A percentile compares a stretch with the other conserved stretches of the same genome.
Conservation (phyloP, 2,888 invertebrate genomes). For the Sphaerolaimus hirsutus region DNA sequence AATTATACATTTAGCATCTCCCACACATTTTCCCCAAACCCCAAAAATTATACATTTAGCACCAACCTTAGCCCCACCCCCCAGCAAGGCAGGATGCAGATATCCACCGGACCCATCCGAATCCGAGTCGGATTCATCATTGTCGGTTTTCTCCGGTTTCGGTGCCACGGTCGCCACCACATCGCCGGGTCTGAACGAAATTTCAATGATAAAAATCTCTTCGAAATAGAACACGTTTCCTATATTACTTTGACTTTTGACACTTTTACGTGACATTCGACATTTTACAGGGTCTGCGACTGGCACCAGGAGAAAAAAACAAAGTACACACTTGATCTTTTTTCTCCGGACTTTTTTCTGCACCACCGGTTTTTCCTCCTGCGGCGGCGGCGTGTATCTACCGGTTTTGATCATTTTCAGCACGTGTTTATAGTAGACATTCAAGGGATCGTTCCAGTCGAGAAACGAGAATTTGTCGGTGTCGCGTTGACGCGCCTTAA, state of each 20-base stretch:
- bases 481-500: slow-evolving; percentile 68
- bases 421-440: slow-evolving; percentile 61
- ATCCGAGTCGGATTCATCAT: slow-evolving; percentile 13
- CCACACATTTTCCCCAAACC: too few relatives aligned
- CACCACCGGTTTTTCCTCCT: not conserved
- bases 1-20: too few relatives aligned
- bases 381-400: slow-evolving; percentile 17
- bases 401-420: slow-evolving; percentile 27
- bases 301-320: too few relatives aligned
- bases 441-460: slow-evolving; percentile 53
- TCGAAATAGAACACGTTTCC: too few relatives aligned
- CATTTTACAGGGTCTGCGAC: too few relatives aligned
- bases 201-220: not conserved
- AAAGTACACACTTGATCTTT: too few relatives aligned
- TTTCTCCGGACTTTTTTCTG: not conserved
- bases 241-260: too few relatives aligned
- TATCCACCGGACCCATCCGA: slow-evolving; percentile 37
- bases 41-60: too few relatives aligned
- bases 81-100: slow-evolving; percentile 51
- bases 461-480: slow-evolving; percentile 67
- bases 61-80: slow-evolving; percentile 3
- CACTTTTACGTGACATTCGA: too few relatives aligned
- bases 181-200: not conserved
- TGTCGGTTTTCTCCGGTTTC: too few relatives aligned
- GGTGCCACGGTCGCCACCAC: too few relatives aligned